Evolutionary conservation across 2,797 vertebrate species (phyloP).

Genomic region (Lutjanus argentimaculatus): DNA sequence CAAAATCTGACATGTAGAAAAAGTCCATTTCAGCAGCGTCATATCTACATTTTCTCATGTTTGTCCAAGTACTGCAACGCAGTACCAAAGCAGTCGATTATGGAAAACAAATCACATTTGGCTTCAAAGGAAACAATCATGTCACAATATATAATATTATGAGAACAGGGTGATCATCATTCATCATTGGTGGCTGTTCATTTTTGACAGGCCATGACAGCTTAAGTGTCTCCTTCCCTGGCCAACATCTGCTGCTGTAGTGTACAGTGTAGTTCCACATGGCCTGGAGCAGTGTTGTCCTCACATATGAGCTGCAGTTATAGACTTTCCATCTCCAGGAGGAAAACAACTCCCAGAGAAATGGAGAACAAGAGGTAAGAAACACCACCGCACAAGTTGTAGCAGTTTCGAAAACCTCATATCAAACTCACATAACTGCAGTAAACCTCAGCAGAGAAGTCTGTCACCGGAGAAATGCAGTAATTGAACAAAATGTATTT

Average conservation of each 20-base stretch:
- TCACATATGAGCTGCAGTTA: constrained; percentile 34
- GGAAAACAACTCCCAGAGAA: constrained; percentile 34
- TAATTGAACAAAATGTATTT: neutral
- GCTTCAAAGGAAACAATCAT: constrained; percentile 20
- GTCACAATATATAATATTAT: constrained; percentile 9
- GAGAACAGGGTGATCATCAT: constrained; percentile 31
- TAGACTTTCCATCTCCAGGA: constrained; percentile 29
- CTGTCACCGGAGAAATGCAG: constrained; percentile 28
- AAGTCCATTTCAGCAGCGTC: neutral
- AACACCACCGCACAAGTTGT: constrained; percentile 18
- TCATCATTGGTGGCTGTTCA: constrained; percentile 44
- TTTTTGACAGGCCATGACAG: constrained; percentile 54
- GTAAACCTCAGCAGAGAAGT: constrained; percentile 18
- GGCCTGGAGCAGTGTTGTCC: constrained; percentile 51
- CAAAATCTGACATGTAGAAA: neutral
- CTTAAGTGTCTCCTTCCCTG: constrained; percentile 39
- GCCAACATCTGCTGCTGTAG: constrained; percentile 51
- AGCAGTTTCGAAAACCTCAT: constrained; percentile 30
- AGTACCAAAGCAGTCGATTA: neutral
- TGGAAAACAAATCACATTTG: constrained; percentile 9
- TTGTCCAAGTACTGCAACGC: neutral
- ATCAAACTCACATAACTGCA: constrained; percentile 1
- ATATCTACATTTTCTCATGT: neutral
- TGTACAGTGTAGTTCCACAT: constrained; percentile 3
- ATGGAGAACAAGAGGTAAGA: constrained; percentile 35